These are phyloP conservation scores for Corythaeola cristata DNA, from an alignment of 2,113 vertebrate genomes.

Conservation along the genomic window DNA sequence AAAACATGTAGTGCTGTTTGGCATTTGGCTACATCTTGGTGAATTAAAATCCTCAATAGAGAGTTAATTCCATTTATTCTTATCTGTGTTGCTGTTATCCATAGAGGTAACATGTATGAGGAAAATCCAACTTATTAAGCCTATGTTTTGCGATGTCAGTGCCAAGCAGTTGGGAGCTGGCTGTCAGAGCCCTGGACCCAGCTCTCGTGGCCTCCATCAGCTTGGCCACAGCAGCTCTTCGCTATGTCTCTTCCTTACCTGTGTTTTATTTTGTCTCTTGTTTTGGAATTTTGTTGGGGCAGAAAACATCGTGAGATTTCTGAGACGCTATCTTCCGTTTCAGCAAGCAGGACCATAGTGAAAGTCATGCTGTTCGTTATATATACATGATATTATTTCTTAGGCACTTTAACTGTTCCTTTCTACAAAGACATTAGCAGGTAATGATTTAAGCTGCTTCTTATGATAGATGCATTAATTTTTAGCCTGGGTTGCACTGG, in stretches of 20 bases:
- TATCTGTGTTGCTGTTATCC: background rate
- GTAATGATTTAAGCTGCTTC: background rate
- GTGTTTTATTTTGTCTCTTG: background rate
- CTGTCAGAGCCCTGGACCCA: background rate
- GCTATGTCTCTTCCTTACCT: background rate
- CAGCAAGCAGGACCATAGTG: background rate
- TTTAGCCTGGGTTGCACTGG: background rate
- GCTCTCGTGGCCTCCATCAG: background rate
- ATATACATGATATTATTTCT: background rate
- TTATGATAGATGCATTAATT: background rate
- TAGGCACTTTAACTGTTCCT: background rate
- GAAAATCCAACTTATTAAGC: background rate
- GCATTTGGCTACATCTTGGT: background rate
- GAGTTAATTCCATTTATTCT: background rate
- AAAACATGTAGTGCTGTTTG: background rate
- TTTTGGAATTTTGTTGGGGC: background rate
- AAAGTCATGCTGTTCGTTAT: background rate
- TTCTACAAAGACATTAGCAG: background rate
- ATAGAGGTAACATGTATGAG: background rate
- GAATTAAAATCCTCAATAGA: background rate
- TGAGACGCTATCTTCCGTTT: background rate
- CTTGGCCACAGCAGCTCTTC: background rate
- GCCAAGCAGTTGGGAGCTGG: background rate
- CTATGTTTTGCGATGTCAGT: background rate
- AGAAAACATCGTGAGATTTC: background rate